Evolutionary conservation across 2,113 vertebrate species (phyloP).

Genomic region (Thamnophis sirtalis): DNA sequence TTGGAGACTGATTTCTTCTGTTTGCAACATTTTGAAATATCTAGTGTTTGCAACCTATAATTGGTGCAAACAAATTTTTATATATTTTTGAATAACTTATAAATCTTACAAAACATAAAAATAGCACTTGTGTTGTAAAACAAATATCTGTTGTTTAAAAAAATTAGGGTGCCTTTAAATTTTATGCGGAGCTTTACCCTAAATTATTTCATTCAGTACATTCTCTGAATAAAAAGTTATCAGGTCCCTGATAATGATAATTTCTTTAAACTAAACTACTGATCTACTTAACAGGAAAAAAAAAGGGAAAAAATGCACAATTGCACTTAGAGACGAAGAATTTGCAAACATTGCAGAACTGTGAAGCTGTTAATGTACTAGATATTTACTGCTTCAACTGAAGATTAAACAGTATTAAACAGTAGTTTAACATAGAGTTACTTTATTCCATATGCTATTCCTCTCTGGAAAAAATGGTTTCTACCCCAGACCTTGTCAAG

Average conservation of each 20-base stretch:
- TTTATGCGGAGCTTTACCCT: not conserved
- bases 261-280: not conserved
- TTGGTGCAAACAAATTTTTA: not conserved
- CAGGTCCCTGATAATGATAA: not conserved
- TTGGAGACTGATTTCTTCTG: not conserved
- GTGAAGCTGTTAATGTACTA: not conserved
- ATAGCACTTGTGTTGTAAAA: not conserved
- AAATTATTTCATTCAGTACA: not conserved
- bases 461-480: conserved; percentile 30
- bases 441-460: conserved; percentile 35
- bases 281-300: not conserved
- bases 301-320: not conserved
- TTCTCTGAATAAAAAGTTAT: not conserved
- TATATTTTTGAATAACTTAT: not conserved
- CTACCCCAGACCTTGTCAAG: conserved; percentile 18
- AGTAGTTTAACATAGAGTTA: conserved; percentile 37
- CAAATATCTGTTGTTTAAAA: not conserved
- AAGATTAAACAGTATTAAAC: not conserved
- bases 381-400: not conserved
- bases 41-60: not conserved
- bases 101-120: not conserved
- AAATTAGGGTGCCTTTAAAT: not conserved
- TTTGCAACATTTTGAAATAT: not conserved
- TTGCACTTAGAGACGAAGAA: not conserved
- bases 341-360: not conserved